Base-by-base conservation (phyloP, 2,888 invertebrate genomes). In the Drosophila antonietae region DNA sequence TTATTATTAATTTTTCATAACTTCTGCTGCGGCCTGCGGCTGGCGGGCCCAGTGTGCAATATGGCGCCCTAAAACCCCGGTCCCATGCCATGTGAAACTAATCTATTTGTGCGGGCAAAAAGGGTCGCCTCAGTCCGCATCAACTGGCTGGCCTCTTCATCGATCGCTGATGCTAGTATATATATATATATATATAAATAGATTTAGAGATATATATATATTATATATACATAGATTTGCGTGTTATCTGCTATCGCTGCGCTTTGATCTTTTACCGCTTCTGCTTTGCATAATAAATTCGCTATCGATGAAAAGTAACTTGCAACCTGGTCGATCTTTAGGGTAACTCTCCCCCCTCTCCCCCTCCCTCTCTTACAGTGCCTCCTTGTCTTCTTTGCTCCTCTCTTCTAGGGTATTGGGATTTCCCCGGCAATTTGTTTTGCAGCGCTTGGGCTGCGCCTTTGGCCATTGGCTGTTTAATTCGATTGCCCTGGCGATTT, bases 1-100 rank as follows among this genome's bases (percentile, higher is more conserved):
- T 91, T 91, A 91, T 91, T 91, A 91, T 91, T 91, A 91, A 91
- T 91, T 91, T 91, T 91, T 91, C 91, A 91, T 91, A 91, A 91
- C 91, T 91, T 91, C 91, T 91, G 91, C 89, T 68, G 78, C 85
- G 88, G 82, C 83, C 81, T 83, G 81, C 74, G 78, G 75, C 75
- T 78, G 73, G 68, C 80, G 78, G 79, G 77, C 64, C 72, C 83
- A 73, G 79, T 80, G 87, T 84, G 83, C 85, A 90, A 90, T 86
- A 89, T 90, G 83, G 88, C 83, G 88, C 88, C 81, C 86, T 80
- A 75, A 68, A 86, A 83, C 78, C 73, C 77, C 71, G 69, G 59
- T 78, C 72, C 75, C 71, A 73, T 69, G 70, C 79, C 80, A 90
- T 90, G 90, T 90, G 91, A 91, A 91, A 90, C 90, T 90, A 91